A percentile compares a stretch with the other conserved stretches of the same genome.
These are phyloP conservation scores for Diaperis boleti DNA, from an alignment of 2,888 invertebrate genomes.

Conservation along the genomic window DNA sequence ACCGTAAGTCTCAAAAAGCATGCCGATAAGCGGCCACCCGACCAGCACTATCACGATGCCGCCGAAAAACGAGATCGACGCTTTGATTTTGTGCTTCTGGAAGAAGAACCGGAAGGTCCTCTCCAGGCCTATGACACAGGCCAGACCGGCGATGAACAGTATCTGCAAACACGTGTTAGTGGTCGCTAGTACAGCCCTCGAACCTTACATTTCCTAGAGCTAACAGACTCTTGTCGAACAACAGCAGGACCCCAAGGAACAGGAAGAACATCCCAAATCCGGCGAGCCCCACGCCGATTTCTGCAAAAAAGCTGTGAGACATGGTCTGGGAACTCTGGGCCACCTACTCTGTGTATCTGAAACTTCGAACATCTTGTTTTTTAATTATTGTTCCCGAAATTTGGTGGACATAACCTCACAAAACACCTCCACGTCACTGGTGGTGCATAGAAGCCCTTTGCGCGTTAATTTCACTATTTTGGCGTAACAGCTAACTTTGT, in stretches of 20 bases:
- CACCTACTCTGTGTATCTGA: conserved; percentile 86
- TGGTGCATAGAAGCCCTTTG: too few relatives aligned
- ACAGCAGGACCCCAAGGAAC: conserved; percentile 90
- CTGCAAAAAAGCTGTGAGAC: too few relatives aligned
- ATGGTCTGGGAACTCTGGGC: too few relatives aligned
- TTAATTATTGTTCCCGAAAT: conserved; percentile 25
- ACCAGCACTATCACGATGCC: conserved; percentile 93
- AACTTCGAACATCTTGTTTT: conserved; percentile 79
- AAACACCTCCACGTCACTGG: conserved; percentile 37
- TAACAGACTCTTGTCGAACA: conserved; percentile 96
- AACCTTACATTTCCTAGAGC: conserved; percentile 98
- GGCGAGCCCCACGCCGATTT: conserved; percentile 97
- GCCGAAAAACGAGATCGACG: conserved; percentile 89
- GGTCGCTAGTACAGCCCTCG: not conserved
- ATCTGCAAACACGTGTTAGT: conserved; percentile 74
- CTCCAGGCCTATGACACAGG: conserved; percentile 96
- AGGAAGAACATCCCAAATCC: conserved; percentile 96
- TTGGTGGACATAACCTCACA: conserved; percentile 30
- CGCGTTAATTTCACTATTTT: not conserved
- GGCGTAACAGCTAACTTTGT: not conserved
- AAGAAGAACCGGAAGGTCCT: conserved; percentile 98
- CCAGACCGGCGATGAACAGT: conserved; percentile 93
- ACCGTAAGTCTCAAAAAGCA: conserved; percentile 97
- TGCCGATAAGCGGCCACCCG: conserved; percentile 97
- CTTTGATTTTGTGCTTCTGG: conserved; percentile 95